These are phyloP conservation scores for Parus major DNA, from an alignment of 2,113 vertebrate species.

Conservation along the genomic window DNA sequence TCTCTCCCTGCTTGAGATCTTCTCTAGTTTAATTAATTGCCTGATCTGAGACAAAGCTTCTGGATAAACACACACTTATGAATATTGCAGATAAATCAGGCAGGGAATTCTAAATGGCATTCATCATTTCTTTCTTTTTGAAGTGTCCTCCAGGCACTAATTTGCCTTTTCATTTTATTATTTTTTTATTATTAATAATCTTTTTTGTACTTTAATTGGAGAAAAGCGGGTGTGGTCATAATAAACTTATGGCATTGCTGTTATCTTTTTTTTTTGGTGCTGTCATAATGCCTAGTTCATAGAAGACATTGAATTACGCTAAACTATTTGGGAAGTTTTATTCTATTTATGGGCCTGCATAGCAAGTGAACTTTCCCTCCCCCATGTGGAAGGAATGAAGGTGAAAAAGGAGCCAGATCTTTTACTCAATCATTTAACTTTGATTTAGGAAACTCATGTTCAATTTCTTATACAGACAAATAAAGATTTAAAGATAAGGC, in stretches of 20 bases:
- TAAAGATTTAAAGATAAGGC: background rate
- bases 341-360: background rate
- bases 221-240: background rate
- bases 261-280: background rate
- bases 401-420: background rate
- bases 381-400: background rate
- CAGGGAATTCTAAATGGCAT: background rate
- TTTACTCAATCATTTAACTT: background rate
- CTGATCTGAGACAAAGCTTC: constrained; percentile 35
- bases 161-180: background rate
- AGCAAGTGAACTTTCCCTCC: background rate
- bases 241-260: background rate
- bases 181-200: background rate
- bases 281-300: background rate
- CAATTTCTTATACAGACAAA: background rate
- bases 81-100: constrained; percentile 12
- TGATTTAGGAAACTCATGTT: background rate
- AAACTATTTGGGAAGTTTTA: background rate
- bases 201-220: background rate
- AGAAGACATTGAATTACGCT: background rate
- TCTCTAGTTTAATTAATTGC: constrained; percentile 47
- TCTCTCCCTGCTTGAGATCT: constrained; percentile 8
- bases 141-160: constrained; percentile 1
- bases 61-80: constrained; percentile 19
- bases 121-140: background rate